Percentiles rank a stretch among this genome's conserved stretches.
Conservation (phyloP, 2,888 invertebrate genomes). For the Hymenopus coronatus region DNA sequence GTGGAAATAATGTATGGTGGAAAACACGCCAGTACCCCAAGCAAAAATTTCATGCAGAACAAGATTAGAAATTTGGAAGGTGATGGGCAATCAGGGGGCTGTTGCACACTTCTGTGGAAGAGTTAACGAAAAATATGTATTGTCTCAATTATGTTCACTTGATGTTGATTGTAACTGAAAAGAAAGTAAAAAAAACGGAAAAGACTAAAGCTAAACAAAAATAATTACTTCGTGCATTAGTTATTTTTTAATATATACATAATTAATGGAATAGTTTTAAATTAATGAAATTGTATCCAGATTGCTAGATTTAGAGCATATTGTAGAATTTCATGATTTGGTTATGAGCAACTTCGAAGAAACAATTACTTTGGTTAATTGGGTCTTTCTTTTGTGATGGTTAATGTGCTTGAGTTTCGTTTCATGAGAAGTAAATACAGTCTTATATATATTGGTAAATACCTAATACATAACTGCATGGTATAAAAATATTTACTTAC, state of each 20-base stretch:
- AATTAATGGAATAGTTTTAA: neutral
- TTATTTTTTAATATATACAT: conserved; percentile 8
- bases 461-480: neutral
- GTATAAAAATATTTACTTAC: neutral
- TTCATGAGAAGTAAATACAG: neutral
- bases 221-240: neutral
- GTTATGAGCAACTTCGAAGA: neutral
- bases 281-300: neutral
- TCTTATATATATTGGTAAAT: neutral
- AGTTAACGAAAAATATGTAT: neutral
- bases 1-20: neutral
- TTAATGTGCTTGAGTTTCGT: neutral
- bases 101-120: conserved; percentile 24
- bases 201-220: neutral
- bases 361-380: conserved; percentile 15
- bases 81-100: conserved; percentile 30
- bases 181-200: neutral
- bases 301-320: neutral
- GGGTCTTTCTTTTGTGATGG: neutral
- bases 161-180: neutral
- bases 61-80: conserved; percentile 9
- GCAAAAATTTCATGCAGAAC: conserved; percentile 23
- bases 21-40: conserved; percentile 30
- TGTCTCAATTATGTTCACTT: neutral
- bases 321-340: conserved; percentile 7